A percentile compares a stretch with the other conserved stretches of the same genome.
phyloP scores from a whole-genome alignment of 2,113 vertebrate genomes.

The Onychostoma macrolepis region DNA sequence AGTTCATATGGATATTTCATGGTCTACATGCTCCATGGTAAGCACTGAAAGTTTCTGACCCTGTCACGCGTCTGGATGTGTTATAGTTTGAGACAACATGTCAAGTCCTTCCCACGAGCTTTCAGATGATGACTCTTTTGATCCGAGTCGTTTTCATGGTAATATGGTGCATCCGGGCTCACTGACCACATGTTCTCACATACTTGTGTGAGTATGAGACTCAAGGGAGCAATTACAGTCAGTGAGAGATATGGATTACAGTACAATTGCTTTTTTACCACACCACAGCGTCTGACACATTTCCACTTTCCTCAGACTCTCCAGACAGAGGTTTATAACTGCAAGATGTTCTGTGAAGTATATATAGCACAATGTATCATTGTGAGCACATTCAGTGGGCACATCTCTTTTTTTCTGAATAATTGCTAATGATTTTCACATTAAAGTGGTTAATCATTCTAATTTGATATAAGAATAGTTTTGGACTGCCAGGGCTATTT shows the following conservation, averaged over 20 bases:
- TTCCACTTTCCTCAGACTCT: slow-evolving; percentile 16
- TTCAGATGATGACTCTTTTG: slow-evolving; percentile 56
- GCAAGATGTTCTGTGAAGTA: slow-evolving; percentile 1
- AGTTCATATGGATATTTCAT: neutral
- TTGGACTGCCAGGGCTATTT: neutral
- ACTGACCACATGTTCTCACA: slow-evolving; percentile 53
- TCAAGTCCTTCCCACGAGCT: slow-evolving; percentile 58
- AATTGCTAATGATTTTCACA: slow-evolving; percentile 18
- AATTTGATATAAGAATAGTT: neutral
- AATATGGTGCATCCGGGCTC: slow-evolving; percentile 46
- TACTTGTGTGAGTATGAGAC: slow-evolving; percentile 47
- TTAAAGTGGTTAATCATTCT: slow-evolving; percentile 16
- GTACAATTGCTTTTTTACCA: slow-evolving; percentile 43
- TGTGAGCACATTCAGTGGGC: neutral
- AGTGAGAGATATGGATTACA: slow-evolving; percentile 43
- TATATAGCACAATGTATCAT: neutral
- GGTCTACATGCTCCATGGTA: neutral
- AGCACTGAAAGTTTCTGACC: slow-evolving; percentile 18
- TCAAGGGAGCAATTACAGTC: slow-evolving; percentile 49
- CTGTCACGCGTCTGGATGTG: slow-evolving; percentile 43
- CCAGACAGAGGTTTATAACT: slow-evolving; percentile 12
- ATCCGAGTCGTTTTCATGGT: slow-evolving; percentile 63
- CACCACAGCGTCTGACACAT: slow-evolving; percentile 39
- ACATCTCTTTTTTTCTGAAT: neutral
- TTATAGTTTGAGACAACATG: slow-evolving; percentile 62